Evolutionary conservation across 2,888 invertebrate genomes (phyloP).

Genomic region (Drosophila peninsularis): DNA sequence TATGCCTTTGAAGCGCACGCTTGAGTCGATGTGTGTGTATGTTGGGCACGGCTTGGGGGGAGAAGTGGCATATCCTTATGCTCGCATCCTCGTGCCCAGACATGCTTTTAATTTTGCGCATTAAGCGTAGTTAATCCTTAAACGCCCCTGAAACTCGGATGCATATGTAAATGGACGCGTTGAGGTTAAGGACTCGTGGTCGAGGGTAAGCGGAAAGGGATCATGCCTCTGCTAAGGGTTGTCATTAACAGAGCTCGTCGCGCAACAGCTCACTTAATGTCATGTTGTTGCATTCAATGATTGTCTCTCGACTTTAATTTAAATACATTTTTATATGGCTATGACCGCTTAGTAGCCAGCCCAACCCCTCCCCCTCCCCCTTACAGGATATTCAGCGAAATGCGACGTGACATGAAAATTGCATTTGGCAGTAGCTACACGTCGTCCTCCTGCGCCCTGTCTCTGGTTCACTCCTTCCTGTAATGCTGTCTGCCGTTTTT

Average conservation of each 20-base stretch:
- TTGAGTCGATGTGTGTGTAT: conserved; percentile 18
- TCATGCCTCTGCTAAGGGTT: conserved; percentile 43
- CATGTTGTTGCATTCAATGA: conserved; percentile 76
- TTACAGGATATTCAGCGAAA: conserved; percentile 40
- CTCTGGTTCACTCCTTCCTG: conserved; percentile 7
- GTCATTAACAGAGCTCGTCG: conserved; percentile 56
- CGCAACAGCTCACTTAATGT: conserved; percentile 68
- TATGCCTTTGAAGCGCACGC: conserved; percentile 64
- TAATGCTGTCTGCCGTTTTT: conserved; percentile 37
- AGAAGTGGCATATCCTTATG: conserved; percentile 35
- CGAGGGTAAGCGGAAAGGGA: background rate
- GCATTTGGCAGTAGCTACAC: conserved; percentile 50
- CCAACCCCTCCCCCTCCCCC: conserved; percentile 2
- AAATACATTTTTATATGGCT: conserved; percentile 65
- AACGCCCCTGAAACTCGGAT: conserved; percentile 44
- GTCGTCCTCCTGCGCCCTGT: background rate
- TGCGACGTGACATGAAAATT: conserved; percentile 79
- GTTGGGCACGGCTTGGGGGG: conserved; percentile 15
- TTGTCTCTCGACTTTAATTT: conserved; percentile 67
- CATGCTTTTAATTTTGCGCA: conserved; percentile 77
- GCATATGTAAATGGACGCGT: conserved; percentile 48
- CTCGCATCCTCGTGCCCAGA: conserved; percentile 37
- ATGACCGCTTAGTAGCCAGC: conserved; percentile 58
- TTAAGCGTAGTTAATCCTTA: conserved; percentile 76
- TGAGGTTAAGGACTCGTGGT: conserved; percentile 4